A percentile compares a stretch with the other conserved stretches of the same genome.
Evolutionary conservation across 2,113 vertebrate species (phyloP).

Genomic region (Paratilapia polleni): DNA sequence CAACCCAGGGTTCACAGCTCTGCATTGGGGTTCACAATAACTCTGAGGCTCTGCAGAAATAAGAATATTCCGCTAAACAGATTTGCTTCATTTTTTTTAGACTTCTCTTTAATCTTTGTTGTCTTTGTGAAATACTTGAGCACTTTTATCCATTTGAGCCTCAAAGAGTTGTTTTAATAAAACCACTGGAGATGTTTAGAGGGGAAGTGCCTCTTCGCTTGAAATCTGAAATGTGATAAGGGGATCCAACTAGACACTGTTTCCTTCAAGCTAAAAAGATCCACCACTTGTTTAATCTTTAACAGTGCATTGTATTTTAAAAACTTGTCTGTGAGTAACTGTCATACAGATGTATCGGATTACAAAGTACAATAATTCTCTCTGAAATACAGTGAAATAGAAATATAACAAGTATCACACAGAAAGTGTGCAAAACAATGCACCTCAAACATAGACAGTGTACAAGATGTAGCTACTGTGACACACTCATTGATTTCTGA

Average conservation of each 20-base stretch:
- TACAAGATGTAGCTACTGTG: background rate
- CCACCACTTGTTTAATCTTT: background rate
- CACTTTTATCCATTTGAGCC: background rate
- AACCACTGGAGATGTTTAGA: background rate
- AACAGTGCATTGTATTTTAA: background rate
- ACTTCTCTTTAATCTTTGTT: background rate
- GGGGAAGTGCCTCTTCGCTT: background rate
- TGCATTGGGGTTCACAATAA: background rate
- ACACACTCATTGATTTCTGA: background rate
- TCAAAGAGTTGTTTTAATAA: background rate
- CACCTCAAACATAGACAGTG: background rate
- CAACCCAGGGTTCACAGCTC: background rate
- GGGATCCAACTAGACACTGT: background rate
- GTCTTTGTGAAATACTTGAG: background rate
- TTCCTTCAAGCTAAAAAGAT: background rate
- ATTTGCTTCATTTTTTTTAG: background rate
- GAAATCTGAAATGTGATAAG: background rate
- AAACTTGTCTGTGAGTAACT: fast-evolving
- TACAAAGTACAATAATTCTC: background rate
- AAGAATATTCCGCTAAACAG: background rate
- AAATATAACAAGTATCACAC: background rate
- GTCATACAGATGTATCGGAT: background rate
- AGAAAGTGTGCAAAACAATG: background rate
- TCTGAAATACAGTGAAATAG: background rate
- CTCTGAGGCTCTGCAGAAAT: background rate